Evolutionary conservation across 2,113 vertebrate species (phyloP), one percentile per base, ranked within the genome.

Genomic region (Electrona antarctica): DNA sequence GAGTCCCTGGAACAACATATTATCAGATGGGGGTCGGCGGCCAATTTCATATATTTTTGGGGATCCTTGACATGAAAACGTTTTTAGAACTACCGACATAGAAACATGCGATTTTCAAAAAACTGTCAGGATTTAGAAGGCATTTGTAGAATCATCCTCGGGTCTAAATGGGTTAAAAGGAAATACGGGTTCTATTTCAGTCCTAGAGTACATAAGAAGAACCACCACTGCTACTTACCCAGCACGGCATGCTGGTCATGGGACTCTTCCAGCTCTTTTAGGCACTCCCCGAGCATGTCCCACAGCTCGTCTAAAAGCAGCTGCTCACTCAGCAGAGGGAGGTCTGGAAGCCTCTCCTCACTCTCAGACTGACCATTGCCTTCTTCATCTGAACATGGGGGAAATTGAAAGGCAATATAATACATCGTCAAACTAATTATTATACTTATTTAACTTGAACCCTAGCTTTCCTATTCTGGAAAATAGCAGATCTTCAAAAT

Each of bases 231-330:
- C 3, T 11, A 82, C 88, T 0, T 85, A 97, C 96, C 96, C 79
- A 98, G 84, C 11, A 98, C 96, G 0, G 96, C 96, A 70, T 98
- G 96, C 81, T 97, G 96, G 87, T 97, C 96, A 81, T 97, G 96
- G 0, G 96, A 97, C 85, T 98, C 96, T 82, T 97, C 96, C 59
- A 97, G 91, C 80, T 97, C 96, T 84, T 97, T 97, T 71, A 98
- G 89, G 80, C 96, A 97, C 88, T 97, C 96, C 47, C 96, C 96
- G 0, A 97, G 92, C 96, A 98, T 98, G 87, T 97, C 95, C 96
- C 96, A 98, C 1, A 98, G 87, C 78, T 98, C 96, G 58, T 98
- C 96, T 85, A 98, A 85, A 64, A 95, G 86, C 49, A 98, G 93
- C 90, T 98, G 96, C 78, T 97, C 96, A 49, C 96, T 98, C 66